Percentiles rank a stretch among this genome's conserved stretches.
Evolutionary conservation across 1,140 invertebrate species (phyloP).

Genomic region (Oryzaephilus surinamensis): DNA sequence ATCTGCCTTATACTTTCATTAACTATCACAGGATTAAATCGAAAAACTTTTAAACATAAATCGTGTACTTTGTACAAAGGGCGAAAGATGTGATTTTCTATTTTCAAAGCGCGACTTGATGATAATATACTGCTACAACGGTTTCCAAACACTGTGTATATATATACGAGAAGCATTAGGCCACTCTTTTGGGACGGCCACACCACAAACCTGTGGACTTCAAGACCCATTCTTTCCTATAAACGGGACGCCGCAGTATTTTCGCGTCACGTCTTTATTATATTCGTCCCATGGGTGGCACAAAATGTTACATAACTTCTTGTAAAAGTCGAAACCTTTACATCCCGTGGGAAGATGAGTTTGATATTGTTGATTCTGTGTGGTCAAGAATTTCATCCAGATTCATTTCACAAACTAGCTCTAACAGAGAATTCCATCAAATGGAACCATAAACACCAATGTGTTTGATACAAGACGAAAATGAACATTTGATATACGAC

Average conservation of each 20-base stretch:
- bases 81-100: conserved; percentile 16
- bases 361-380: conserved; percentile 21
- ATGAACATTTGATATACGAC: too few relatives aligned
- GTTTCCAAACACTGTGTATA: conserved; percentile 17
- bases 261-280: conserved; percentile 35
- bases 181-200: conserved; percentile 17
- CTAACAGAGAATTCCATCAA: background rate
- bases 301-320: conserved; percentile 35
- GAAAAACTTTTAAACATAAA: conserved; percentile 12
- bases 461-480: too few relatives aligned
- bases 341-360: conserved; percentile 19
- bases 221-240: conserved; percentile 25
- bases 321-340: conserved; percentile 31
- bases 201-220: conserved; percentile 19
- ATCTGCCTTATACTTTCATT: conserved; percentile 12
- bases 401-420: too few relatives aligned
- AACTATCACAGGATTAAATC: conserved; percentile 13
- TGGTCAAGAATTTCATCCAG: too few relatives aligned
- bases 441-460: too few relatives aligned
- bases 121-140: conserved; percentile 24
- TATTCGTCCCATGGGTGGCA: conserved; percentile 29
- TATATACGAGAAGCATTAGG: conserved; percentile 18
- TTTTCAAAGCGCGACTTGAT: conserved; percentile 17
- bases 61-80: conserved; percentile 6
- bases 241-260: conserved; percentile 23